Percentiles rank a stretch among this genome's conserved stretches.
Evolutionary conservation across 2,888 invertebrate species (phyloP).

Genomic region (Plagodis pulveraria): DNA sequence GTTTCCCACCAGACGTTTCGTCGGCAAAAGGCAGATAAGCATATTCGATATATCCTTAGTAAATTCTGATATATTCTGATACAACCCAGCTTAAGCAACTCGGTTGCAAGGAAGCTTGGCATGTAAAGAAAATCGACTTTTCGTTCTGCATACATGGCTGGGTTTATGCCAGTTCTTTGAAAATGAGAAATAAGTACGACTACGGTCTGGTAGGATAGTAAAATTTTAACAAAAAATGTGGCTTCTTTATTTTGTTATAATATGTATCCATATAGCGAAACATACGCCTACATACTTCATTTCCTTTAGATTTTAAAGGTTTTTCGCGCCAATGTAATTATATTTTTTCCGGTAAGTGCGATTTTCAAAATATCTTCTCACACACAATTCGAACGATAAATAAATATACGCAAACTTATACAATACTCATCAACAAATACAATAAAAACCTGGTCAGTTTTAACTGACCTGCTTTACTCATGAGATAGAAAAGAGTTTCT

Average conservation of each 20-base stretch:
- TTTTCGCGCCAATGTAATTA: too few relatives aligned
- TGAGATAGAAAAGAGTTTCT: too few relatives aligned
- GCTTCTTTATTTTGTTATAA: neutral
- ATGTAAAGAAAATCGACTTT: conserved; percentile 50
- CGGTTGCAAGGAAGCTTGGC: conserved; percentile 38
- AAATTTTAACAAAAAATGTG: neutral
- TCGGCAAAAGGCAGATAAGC: conserved; percentile 33
- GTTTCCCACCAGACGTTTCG: conserved; percentile 21
- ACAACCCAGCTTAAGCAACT: conserved; percentile 42
- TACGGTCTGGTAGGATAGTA: neutral
- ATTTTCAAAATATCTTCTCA: too few relatives aligned
- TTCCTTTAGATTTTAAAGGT: too few relatives aligned
- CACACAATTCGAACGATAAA: too few relatives aligned
- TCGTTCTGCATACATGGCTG: conserved; percentile 29
- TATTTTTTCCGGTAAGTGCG: too few relatives aligned
- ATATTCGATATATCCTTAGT: conserved; percentile 29
- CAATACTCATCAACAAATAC: too few relatives aligned
- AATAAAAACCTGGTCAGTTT: too few relatives aligned
- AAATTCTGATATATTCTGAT: conserved; percentile 32
- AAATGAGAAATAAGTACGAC: neutral
- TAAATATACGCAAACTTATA: too few relatives aligned
- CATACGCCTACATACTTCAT: too few relatives aligned
- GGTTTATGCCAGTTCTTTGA: neutral
- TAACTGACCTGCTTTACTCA: too few relatives aligned
- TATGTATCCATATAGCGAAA: neutral